These are phyloP conservation scores for Pyrochroa serraticornis DNA, from an alignment of 2,888 invertebrate genomes.

Conservation along the genomic window DNA sequence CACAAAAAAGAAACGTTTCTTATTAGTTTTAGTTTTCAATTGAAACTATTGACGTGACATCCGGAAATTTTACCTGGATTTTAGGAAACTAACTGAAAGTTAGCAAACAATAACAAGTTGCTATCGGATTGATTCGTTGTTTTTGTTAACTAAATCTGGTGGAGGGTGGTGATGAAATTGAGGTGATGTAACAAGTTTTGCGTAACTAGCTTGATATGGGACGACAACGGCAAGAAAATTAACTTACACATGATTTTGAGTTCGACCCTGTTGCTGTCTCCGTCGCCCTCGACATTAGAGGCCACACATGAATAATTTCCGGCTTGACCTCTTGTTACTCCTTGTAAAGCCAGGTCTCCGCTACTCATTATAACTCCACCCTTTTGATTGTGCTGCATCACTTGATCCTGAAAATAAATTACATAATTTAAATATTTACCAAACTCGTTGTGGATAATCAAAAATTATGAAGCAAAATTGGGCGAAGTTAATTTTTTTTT, in stretches of 20 bases:
- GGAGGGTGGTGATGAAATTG: neutral
- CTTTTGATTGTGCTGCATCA: constrained; percentile 84
- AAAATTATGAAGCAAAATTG: neutral
- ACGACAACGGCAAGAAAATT: neutral
- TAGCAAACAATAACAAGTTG: no score
- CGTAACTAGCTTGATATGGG: neutral
- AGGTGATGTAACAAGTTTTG: neutral
- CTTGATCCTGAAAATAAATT: constrained; percentile 69
- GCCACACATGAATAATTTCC: constrained; percentile 90
- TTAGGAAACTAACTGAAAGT: no score
- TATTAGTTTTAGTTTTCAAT: no score
- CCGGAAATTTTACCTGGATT: no score
- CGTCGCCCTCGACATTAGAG: constrained; percentile 90
- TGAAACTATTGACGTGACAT: no score
- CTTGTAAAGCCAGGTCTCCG: constrained; percentile 80
- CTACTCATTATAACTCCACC: constrained; percentile 87
- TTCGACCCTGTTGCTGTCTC: constrained; percentile 78
- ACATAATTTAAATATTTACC: constrained; percentile 14
- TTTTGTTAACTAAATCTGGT: neutral
- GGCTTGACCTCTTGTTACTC: constrained; percentile 78
- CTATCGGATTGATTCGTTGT: neutral
- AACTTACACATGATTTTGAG: constrained; percentile 92
- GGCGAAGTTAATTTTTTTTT: no score
- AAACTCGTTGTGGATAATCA: neutral
- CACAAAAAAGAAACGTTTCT: no score